Conservation (phyloP, 2,888 invertebrate genomes). For the Mythimna impura region DNA sequence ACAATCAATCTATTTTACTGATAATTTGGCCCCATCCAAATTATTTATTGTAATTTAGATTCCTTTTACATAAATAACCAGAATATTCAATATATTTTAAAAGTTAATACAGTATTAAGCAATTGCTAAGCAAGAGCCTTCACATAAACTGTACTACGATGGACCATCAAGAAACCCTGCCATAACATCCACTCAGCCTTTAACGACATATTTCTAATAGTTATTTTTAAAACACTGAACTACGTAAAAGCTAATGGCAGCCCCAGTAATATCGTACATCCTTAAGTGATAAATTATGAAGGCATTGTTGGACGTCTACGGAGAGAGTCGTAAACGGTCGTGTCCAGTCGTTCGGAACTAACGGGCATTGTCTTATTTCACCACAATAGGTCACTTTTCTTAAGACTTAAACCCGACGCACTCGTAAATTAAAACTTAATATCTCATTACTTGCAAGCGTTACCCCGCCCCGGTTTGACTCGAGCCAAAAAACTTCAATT, state of each 20-base stretch:
- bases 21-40: neutral
- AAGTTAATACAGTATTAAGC: neutral
- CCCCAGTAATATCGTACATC: conserved; percentile 77
- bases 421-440: conserved; percentile 89
- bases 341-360: conserved; percentile 85
- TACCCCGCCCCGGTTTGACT: conserved; percentile 76
- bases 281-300: conserved; percentile 84
- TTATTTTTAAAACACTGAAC: conserved; percentile 52
- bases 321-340: conserved; percentile 78
- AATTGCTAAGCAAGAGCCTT: neutral
- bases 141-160: conserved; percentile 26
- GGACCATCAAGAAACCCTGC: conserved; percentile 15
- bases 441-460: conserved; percentile 88
- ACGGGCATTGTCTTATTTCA: conserved; percentile 87
- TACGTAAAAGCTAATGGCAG: conserved; percentile 65
- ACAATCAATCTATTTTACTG: too few relatives aligned
- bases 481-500: conserved; percentile 81
- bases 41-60: neutral
- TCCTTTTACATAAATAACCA: too few relatives aligned
- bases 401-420: conserved; percentile 84
- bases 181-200: conserved; percentile 26
- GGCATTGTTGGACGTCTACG: conserved; percentile 81
- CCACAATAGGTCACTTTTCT: conserved; percentile 89
- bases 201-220: conserved; percentile 33
- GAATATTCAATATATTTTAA: neutral